These are phyloP conservation scores for Anas georgica DNA, from an alignment of 2,797 vertebrate species.

Conservation along the genomic window DNA sequence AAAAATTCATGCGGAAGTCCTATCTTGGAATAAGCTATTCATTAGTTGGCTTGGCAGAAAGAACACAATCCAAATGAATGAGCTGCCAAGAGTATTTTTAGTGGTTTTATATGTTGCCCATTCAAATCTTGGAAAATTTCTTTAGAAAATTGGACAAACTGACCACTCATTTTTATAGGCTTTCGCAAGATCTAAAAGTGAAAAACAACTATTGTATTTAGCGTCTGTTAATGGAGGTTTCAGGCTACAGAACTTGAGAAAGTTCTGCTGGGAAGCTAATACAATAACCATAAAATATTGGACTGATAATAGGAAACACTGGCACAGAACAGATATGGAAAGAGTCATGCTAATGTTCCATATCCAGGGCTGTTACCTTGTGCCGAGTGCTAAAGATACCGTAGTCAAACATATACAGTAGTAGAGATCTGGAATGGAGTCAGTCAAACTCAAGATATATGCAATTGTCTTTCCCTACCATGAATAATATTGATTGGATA, in stretches of 20 bases:
- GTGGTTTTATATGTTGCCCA: slow-evolving; percentile 69
- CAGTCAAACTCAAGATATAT: not conserved
- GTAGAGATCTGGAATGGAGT: slow-evolving; percentile 38
- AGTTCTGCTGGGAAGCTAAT: slow-evolving; percentile 60
- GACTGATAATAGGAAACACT: slow-evolving; percentile 71
- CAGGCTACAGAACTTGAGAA: slow-evolving; percentile 62
- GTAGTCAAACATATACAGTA: slow-evolving; percentile 24
- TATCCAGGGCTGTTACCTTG: slow-evolving; percentile 24
- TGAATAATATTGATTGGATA: not conserved
- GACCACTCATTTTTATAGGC: slow-evolving; percentile 61
- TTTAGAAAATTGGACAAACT: slow-evolving; percentile 68
- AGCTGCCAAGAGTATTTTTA: slow-evolving; percentile 71
- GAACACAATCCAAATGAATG: slow-evolving; percentile 46
- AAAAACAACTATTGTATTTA: slow-evolving; percentile 71
- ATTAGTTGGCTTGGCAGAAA: slow-evolving; percentile 71
- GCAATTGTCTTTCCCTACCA: not conserved
- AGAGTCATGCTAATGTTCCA: slow-evolving; percentile 45
- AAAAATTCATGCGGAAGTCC: slow-evolving; percentile 70
- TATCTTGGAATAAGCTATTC: slow-evolving; percentile 72
- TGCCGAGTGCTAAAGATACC: slow-evolving; percentile 15
- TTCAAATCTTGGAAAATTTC: slow-evolving; percentile 71
- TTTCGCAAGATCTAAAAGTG: slow-evolving; percentile 56
- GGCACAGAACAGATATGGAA: slow-evolving; percentile 61
- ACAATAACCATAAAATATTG: slow-evolving; percentile 60
- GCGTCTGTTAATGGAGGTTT: slow-evolving; percentile 68